These are phyloP conservation scores for Biston betularia DNA, from an alignment of 2,888 invertebrate genomes.

Conservation along the genomic window DNA sequence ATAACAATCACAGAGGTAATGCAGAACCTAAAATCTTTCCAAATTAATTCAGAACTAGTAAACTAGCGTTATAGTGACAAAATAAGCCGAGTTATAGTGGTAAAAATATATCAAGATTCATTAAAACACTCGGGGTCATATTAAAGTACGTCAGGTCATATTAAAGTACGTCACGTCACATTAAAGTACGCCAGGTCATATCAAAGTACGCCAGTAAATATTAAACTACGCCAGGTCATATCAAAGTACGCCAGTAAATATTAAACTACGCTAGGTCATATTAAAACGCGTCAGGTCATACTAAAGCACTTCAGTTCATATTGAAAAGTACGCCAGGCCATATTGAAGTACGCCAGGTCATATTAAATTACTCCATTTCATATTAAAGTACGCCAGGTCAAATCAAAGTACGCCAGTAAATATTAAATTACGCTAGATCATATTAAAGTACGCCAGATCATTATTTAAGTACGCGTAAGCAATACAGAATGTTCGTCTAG, in stretches of 20 bases:
- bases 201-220: background rate
- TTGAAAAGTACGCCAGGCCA: constrained; percentile 41
- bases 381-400: background rate
- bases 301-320: background rate
- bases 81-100: too few relatives aligned
- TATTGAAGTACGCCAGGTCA: background rate
- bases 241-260: background rate
- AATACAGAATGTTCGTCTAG: background rate
- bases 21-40: too few relatives aligned
- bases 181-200: constrained; percentile 39
- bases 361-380: background rate
- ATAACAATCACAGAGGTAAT: too few relatives aligned
- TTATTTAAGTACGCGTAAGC: background rate
- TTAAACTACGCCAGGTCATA: background rate
- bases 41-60: too few relatives aligned
- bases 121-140: background rate
- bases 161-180: constrained; percentile 1
- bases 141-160: background rate
- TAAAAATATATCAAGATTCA: too few relatives aligned
- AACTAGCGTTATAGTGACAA: too few relatives aligned
- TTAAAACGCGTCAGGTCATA: background rate
- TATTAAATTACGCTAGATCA: background rate
- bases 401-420: background rate
- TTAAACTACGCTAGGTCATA: background rate
- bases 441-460: background rate